Conservation (phyloP, 1,140 invertebrate species). For the Lepidurus arcticus region DNA sequence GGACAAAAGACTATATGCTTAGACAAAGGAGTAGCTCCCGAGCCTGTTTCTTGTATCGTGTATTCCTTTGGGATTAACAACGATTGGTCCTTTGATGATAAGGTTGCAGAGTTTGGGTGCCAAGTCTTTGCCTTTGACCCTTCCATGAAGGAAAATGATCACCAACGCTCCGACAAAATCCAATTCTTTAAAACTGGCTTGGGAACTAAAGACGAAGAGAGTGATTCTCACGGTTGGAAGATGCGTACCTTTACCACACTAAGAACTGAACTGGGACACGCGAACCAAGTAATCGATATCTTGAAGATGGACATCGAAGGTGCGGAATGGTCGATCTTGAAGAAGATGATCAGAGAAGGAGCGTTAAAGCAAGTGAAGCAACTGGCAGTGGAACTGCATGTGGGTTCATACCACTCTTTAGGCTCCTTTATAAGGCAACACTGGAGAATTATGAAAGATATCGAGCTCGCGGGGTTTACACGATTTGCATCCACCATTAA, state of each 20-base stretch:
- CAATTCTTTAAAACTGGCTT: conserved; percentile 22
- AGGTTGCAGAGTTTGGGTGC: conserved; percentile 38
- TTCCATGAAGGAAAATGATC: conserved; percentile 32
- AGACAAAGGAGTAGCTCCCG: conserved; percentile 32
- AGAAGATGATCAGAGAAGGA: conserved; percentile 9
- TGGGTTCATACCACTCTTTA: not conserved
- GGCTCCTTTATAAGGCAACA: not conserved
- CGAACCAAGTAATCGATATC: conserved; percentile 25
- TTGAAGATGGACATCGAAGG: conserved; percentile 34
- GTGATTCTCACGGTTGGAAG: conserved; percentile 12
- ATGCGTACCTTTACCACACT: conserved; percentile 23
- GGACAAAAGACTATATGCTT: conserved; percentile 35
- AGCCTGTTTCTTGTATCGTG: conserved; percentile 33
- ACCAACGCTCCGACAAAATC: not conserved
- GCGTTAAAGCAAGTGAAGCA: conserved; percentile 29
- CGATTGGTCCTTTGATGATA: conserved; percentile 40
- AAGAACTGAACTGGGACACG: not conserved
- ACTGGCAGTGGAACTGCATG: conserved; percentile 30
- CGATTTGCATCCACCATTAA: not conserved
- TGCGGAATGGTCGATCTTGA: conserved; percentile 24
- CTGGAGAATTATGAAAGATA: not conserved
- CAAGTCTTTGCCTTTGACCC: conserved; percentile 39
- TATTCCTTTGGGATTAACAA: conserved; percentile 38
- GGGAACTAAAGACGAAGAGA: not conserved
- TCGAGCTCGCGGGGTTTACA: not conserved